Percentiles rank a stretch among this genome's conserved stretches.
Evolutionary conservation across 2,888 invertebrate genomes (phyloP).

Genomic region (Netelia virgata): DNA sequence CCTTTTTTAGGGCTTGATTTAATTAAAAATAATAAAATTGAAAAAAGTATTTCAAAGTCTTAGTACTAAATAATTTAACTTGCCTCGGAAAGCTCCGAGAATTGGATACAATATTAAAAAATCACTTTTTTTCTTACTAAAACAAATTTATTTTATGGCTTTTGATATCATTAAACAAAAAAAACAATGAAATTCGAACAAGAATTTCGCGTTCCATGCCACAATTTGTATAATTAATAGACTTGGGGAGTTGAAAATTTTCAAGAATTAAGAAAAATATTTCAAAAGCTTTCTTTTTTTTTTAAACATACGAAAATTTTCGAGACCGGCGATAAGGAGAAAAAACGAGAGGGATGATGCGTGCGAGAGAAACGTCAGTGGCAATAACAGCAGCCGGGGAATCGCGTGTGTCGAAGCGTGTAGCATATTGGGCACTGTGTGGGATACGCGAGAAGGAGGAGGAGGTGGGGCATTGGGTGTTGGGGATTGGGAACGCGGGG

Average conservation of each 20-base stretch:
- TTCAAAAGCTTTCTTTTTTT: background rate
- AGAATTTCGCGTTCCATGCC: too few relatives aligned
- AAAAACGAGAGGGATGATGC: constrained; percentile 31
- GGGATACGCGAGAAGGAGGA: constrained; percentile 74
- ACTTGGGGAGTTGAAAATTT: background rate
- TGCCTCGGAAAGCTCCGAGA: too few relatives aligned
- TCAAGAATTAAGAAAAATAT: background rate
- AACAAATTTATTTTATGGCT: too few relatives aligned
- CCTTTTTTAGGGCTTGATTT: too few relatives aligned
- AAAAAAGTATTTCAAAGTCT: too few relatives aligned
- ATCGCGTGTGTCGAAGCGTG: constrained; percentile 69
- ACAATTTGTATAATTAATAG: too few relatives aligned
- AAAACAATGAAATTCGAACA: too few relatives aligned
- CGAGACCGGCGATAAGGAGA: constrained; percentile 3
- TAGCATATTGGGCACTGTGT: constrained; percentile 71
- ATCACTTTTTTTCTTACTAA: too few relatives aligned
- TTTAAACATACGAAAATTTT: background rate
- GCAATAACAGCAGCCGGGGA: constrained; percentile 47
- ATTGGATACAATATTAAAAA: too few relatives aligned
- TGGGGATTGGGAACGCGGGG: constrained; percentile 68
- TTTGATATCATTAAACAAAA: too few relatives aligned
- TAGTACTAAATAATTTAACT: too few relatives aligned
- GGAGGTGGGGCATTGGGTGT: constrained; percentile 71
- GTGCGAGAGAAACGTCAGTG: constrained; percentile 53
- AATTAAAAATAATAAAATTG: too few relatives aligned